A percentile compares a stretch with the other conserved stretches of the same genome.
These are phyloP conservation scores for Oxyruncus cristatus DNA, from an alignment of 2,113 vertebrate species.

Conservation along the genomic window DNA sequence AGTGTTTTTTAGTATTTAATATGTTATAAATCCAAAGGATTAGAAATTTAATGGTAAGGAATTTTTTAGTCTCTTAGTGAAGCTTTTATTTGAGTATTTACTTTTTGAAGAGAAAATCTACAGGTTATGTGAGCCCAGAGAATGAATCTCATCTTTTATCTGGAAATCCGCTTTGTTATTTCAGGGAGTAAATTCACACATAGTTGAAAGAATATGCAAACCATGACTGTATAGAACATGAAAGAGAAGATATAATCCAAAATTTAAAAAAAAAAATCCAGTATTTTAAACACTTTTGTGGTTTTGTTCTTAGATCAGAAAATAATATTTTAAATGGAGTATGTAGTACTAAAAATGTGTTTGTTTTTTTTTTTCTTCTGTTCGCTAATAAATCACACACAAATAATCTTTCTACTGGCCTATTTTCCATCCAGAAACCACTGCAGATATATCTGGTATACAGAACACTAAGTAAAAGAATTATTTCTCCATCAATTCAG, in stretches of 20 bases:
- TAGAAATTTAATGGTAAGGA: not conserved
- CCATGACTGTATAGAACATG: not conserved
- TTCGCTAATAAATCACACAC: not conserved
- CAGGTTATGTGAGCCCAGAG: not conserved
- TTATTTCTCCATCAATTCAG: not conserved
- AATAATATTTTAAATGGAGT: not conserved
- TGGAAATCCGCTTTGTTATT: not conserved
- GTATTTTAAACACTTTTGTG: not conserved
- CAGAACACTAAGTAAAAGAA: not conserved
- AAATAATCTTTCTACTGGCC: not conserved
- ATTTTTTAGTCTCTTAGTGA: not conserved
- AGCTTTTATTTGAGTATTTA: not conserved
- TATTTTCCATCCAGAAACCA: not conserved
- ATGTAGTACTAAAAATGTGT: not conserved
- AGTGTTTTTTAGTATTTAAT: not conserved
- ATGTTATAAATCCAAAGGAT: not conserved
- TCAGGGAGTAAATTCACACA: not conserved
- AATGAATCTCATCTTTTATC: not conserved
- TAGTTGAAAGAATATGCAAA: not conserved
- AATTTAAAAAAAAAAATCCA: rapidly evolving
- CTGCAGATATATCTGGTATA: not conserved
- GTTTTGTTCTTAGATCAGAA: not conserved
- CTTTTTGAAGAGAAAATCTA: not conserved
- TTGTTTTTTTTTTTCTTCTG: too few species aligned
- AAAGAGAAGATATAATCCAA: not conserved